These are phyloP conservation scores for Eclectus roratus DNA, from an alignment of 2,113 vertebrate genomes.

Conservation along the genomic window DNA sequence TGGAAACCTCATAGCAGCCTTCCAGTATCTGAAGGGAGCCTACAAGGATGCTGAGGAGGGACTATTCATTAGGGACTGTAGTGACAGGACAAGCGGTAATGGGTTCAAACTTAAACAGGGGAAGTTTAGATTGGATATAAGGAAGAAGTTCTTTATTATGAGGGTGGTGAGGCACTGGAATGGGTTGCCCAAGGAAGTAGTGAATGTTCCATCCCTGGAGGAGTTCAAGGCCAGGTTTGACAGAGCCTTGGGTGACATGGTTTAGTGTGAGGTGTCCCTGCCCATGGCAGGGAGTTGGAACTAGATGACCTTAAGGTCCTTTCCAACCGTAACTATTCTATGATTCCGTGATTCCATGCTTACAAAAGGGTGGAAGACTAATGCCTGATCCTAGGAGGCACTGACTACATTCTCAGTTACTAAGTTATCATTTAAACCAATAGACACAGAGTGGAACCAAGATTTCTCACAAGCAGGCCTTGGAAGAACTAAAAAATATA, in stretches of 20 bases:
- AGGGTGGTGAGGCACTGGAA: neutral
- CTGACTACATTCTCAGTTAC: neutral
- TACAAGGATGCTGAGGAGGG: neutral
- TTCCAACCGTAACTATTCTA: neutral
- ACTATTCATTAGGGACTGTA: neutral
- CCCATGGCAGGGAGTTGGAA: neutral
- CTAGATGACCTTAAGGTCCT: neutral
- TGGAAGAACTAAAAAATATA: neutral
- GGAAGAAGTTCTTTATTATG: neutral
- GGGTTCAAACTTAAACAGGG: neutral
- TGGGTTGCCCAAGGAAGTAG: neutral
- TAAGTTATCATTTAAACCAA: neutral
- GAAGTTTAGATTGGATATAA: neutral
- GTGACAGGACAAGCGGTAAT: neutral
- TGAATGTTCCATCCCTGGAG: neutral
- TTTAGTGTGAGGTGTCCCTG: neutral
- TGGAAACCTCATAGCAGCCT: neutral
- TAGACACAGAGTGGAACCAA: neutral
- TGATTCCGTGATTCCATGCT: neutral
- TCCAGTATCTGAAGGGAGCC: neutral
- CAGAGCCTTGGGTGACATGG: neutral
- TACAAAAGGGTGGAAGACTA: neutral
- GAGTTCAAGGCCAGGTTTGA: neutral
- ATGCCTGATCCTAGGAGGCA: neutral
- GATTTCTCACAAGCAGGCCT: neutral